Evolutionary conservation across 2,888 invertebrate species (phyloP).

Genomic region (Piscicola geometra): DNA sequence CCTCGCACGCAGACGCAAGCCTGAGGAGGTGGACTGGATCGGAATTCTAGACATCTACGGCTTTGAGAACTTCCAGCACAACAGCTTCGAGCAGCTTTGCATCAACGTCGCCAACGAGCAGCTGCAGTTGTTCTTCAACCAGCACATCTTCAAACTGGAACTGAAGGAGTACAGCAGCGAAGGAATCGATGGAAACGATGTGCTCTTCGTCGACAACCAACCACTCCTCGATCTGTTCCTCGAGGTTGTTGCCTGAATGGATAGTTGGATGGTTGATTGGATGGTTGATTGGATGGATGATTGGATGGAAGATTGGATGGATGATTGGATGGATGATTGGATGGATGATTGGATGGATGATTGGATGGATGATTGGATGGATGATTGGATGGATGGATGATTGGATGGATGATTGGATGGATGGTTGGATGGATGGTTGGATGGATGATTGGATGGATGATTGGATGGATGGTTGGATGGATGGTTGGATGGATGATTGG

Average conservation of each 20-base stretch:
- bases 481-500: no score
- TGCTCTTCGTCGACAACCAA: constrained; percentile 48
- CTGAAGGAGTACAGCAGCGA: constrained; percentile 50
- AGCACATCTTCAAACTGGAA: constrained; percentile 52
- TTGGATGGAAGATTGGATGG: no score
- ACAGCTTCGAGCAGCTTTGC: constrained; percentile 54
- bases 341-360: no score
- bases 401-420: no score
- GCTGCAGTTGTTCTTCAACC: constrained; percentile 53
- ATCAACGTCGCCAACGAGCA: constrained; percentile 55
- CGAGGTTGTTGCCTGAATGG: constrained; percentile 45
- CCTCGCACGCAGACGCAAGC: neutral
- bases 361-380: no score
- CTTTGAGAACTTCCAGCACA: constrained; percentile 52
- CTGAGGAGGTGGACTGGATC: constrained; percentile 41
- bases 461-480: no score
- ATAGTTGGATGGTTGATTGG: no score
- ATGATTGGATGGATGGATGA: no score
- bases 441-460: no score
- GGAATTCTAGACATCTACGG: constrained; percentile 53
- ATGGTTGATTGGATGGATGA: no score
- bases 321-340: no score
- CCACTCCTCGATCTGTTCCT: constrained; percentile 49
- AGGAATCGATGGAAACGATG: constrained; percentile 48
- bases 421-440: no score